Evolutionary conservation across 2,797 vertebrate genomes (phyloP), one percentile per base, ranked within the genome.

Genomic region (Sorex maritimensis): DNA sequence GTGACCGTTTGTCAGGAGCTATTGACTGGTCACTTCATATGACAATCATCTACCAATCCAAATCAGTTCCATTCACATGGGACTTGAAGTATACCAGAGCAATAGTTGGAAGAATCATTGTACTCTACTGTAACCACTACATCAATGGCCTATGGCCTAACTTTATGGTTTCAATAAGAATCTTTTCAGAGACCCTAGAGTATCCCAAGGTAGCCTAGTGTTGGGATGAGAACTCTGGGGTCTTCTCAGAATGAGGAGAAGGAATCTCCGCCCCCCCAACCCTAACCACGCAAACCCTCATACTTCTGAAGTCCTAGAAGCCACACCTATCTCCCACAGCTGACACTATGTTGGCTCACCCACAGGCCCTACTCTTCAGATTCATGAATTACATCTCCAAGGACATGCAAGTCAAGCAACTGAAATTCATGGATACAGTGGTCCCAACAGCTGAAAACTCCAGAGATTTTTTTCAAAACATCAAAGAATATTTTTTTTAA

Each of bases 1-100:
- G 34, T 61, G 44, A 12, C 26, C 67, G 30, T 61, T 94, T 26
- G 49, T 68, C 44, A 73, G 38, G 23, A 63, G 13, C 11, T 19
- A 21, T 14, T 68, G 55, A 13, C 41, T 80, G 8, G 41, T 81
- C 83, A 91, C 21, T 84, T 91, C 91, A 55, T 34, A 46, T 4
- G 12, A 28, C 13, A 46, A 17, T 72, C 41, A 44, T 86, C n/a
- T 84, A 52, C 55, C 24, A 11, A 13, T 52, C 30, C 69, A 65
- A 93, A 63, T 68, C 28, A 49, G 15, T 17, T 55, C 78, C 87
- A 24, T 69, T 87, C 13, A 12, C 0, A 1, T 49, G 55, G 34
- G 77, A 52, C 24, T 19, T 41, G 2, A 21, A 44, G 30, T 21
- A n/a, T 75, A 78, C 67, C 86, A 94, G 72, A 88, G 15, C 23